Evolutionary conservation across 2,113 vertebrate species (phyloP), one percentile per base, ranked within the genome.

Genomic region (Cavia porcellus): DNA sequence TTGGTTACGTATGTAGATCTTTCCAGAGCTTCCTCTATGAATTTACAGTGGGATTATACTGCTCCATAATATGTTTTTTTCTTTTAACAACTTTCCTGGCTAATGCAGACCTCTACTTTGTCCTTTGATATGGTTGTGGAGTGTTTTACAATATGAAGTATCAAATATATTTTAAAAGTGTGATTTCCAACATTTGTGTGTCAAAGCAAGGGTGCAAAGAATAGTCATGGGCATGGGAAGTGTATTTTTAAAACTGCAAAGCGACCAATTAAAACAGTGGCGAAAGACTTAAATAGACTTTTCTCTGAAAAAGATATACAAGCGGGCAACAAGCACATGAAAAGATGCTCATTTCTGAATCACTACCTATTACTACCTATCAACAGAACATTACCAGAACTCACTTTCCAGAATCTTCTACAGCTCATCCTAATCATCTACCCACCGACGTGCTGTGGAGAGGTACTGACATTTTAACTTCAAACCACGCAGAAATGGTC

Each of bases 211-310:
- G 20, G 42, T 75, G 9, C 59, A 89, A 86, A 52, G 28, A 92
- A 61, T 32, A 94, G 52, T 96, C 35, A 74, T 55, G 55, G 66
- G 72, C 47, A 88, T 81, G 38, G 42, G 22, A 85, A 32, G 55
- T n/a, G 15, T 55, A 74, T 59, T 86, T 64, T 79, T 15, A 85
- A 97, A 94, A 74, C 72, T 80, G 35, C 17, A 50, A 57, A 94
- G 55, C 68, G 50, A 89, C 57, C 38, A 75, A 95, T 75, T 59
- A 90, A 90, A 90, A 93, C 86, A 66, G 66, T 12, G 55, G 84
- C 45, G 75, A 80, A 89, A 57, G 35, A 93, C 38, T 90, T 52
- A 32, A 77, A 80, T 35, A 80, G 57, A 28, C 35, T 87, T 86
- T 82, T 82, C 75, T 70, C 50, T 62, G 77, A n/a, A 84, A 59